phyloP scores from a whole-genome alignment of 2,888 invertebrate genomes.

The Apotomis capreana region DNA sequence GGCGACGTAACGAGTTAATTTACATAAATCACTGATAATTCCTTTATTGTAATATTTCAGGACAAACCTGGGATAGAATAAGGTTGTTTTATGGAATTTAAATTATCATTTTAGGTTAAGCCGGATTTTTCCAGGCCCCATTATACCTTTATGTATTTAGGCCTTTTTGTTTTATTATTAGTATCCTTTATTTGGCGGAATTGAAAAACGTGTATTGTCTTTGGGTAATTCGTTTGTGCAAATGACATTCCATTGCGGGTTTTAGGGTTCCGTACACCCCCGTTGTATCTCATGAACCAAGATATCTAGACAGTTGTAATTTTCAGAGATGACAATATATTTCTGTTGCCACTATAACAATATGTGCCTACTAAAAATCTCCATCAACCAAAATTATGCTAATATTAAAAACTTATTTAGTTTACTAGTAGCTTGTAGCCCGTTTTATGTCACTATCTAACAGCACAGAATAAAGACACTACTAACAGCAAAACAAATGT shows the following conservation, averaged over 20 bases:
- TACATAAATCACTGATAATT: conserved; percentile 42
- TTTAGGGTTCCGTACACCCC: not conserved
- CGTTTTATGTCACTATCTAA: too few relatives aligned
- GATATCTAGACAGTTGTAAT: too few relatives aligned
- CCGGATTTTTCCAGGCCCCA: conserved; percentile 1
- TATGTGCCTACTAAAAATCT: too few relatives aligned
- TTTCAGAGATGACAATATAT: too few relatives aligned
- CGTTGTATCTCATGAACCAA: too few relatives aligned
- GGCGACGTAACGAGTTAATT: conserved; percentile 41
- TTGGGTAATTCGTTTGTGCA: not conserved
- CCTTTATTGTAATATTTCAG: conserved; percentile 41
- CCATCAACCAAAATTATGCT: too few relatives aligned
- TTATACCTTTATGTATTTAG: conserved; percentile 4
- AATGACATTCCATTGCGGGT: not conserved
- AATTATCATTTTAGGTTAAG: conserved; percentile 30
- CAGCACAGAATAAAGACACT: too few relatives aligned
- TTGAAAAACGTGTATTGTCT: not conserved
- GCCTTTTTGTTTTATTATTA: not conserved
- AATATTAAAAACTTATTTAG: too few relatives aligned
- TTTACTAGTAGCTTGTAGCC: too few relatives aligned
- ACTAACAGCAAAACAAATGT: too few relatives aligned
- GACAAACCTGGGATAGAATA: conserved; percentile 37
- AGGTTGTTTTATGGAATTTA: conserved; percentile 37
- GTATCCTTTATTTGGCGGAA: conserved; percentile 1
- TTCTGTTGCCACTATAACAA: too few relatives aligned